Base-by-base conservation (phyloP, 2,888 invertebrate species). In the Thumatha senex region DNA sequence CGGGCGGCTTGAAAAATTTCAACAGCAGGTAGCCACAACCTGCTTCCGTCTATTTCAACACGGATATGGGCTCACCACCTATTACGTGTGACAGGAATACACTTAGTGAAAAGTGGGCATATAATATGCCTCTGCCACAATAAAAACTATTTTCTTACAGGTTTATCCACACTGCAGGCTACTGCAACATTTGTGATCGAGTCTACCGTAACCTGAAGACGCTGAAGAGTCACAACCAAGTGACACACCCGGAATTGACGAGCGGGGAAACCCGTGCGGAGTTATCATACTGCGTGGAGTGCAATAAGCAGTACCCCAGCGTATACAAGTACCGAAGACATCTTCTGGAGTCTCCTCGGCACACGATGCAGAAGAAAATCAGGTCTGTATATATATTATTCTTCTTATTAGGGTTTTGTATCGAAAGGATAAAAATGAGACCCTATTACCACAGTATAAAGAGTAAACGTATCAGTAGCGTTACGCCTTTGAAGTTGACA, bases 201-300 rank as follows among this genome's bases (percentile, higher is more conserved):
- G 50, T 31, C 0, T 84, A 65, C 56, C 56, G 54, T 0, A 64
- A 58, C 0, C 62, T 63, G 51, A 54, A 56, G 11, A 46, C 56
- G 0, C 58, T 77, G 0, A 48, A 72, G 3, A 72, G 69, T 18
- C 67, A 72, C 18, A 49, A 63, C 0, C 38, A 48, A 5, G 41
- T 51, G 8, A 73, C 76, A 11, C 82, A 82, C 44, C 74, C 73
- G 0, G 69, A 75, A 3, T 7, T 51, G 5, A 9, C 38, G 0
- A 14, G 31, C 0, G 38, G 31, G 0, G 60, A 63, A 9, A 34
- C 41, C 0, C 40, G 33, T 10, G 60, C 70, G 0, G 84, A 85
- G 35, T 45, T 76, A 8, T 71, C 79, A 0, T 86, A 85, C 51
- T 87, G 88, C 40, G 86, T 87, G 0, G 88, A 87, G 46, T 88